Conservation (phyloP, 1,140 invertebrate genomes). For the Drosophila parabipectinata region DNA sequence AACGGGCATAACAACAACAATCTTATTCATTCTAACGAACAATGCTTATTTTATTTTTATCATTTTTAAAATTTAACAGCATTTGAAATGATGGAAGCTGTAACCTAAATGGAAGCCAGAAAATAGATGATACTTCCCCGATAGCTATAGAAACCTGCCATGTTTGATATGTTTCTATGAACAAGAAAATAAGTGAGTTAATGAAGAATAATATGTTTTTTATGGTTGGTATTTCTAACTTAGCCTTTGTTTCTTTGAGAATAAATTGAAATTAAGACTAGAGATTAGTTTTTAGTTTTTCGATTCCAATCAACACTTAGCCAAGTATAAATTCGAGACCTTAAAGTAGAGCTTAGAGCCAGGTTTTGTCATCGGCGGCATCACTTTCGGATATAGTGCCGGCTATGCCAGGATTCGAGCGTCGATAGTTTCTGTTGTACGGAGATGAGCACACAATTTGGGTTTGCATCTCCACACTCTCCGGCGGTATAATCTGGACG, state of each 20-base stretch:
- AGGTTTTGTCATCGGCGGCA: constrained; percentile 69
- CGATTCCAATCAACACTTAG: constrained; percentile 1
- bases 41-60: background rate
- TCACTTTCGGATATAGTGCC: constrained; percentile 10
- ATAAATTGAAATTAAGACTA: constrained; percentile 27
- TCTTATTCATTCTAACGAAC: background rate
- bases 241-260: constrained; percentile 30
- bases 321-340: constrained; percentile 67
- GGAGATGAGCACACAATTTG: constrained; percentile 51
- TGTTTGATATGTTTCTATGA: constrained; percentile 19
- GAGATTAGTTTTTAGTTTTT: background rate
- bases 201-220: background rate
- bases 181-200: background rate
- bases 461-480: constrained; percentile 54
- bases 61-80: background rate
- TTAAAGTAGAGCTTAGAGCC: constrained; percentile 61
- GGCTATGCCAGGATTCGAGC: constrained; percentile 39
- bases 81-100: background rate
- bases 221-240: constrained; percentile 13
- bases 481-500: constrained; percentile 17
- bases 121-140: background rate
- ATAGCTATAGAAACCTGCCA: background rate
- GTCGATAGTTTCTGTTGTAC: constrained; percentile 67
- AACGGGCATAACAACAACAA: background rate
- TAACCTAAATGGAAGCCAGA: background rate